A percentile compares a stretch with the other conserved stretches of the same genome.
Evolutionary conservation across 2,113 vertebrate genomes (phyloP).

Genomic region (Balaeniceps rex): DNA sequence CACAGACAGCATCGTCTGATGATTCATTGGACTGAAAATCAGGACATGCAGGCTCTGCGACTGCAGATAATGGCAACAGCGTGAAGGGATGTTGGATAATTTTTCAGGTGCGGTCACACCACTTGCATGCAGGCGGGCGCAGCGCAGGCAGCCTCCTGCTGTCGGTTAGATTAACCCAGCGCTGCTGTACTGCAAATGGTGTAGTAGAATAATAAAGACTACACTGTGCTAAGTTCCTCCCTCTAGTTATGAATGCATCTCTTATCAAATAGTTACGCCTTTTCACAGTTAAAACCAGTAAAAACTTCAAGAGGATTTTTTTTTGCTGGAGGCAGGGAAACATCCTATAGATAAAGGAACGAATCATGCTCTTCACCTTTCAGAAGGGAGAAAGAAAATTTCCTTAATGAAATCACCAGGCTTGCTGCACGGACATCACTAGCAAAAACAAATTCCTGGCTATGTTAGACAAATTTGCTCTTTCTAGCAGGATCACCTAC

Average conservation of each 20-base stretch:
- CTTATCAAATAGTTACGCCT: neutral
- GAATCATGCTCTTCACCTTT: neutral
- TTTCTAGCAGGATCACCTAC: neutral
- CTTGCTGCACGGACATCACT: neutral
- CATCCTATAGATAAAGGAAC: neutral
- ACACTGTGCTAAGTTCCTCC: neutral
- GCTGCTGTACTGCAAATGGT: accelerated
- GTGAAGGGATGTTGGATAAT: accelerated
- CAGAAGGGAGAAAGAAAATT: neutral
- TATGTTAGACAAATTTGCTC: neutral
- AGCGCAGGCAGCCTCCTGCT: neutral
- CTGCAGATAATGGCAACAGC: neutral
- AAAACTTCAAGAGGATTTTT: neutral
- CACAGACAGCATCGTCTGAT: neutral
- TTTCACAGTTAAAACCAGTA: neutral
- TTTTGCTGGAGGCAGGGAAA: neutral
- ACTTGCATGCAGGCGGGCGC: accelerated
- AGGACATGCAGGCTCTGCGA: neutral
- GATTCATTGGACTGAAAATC: neutral
- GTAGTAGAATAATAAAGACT: too few species aligned
- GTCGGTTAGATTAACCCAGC: neutral
- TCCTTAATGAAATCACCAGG: neutral
- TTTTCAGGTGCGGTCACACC: neutral
- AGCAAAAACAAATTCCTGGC: neutral
- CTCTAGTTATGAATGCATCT: neutral